A percentile compares a stretch with the other conserved stretches of the same genome.
Evolutionary conservation across 2,888 invertebrate genomes (phyloP).

Genomic region (Ophioninae sp.): DNA sequence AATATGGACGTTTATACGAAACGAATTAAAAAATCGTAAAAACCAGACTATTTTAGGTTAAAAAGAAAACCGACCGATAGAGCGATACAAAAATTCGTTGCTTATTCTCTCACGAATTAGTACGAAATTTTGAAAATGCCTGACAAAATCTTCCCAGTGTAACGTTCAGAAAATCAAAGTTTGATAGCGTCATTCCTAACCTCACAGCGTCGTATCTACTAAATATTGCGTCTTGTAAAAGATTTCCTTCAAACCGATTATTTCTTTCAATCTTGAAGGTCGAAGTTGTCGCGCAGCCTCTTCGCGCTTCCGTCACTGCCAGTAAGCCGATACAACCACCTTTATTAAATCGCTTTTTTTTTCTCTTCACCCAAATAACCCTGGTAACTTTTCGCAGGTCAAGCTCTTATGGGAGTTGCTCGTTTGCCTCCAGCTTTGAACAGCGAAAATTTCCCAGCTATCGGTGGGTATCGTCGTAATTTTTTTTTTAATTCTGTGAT

Average conservation of each 20-base stretch:
- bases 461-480: conserved; percentile 61
- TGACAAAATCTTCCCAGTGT: too few species aligned
- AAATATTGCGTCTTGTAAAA: too few species aligned
- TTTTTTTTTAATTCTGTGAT: background rate
- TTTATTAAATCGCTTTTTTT: background rate
- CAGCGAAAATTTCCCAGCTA: conserved; percentile 64
- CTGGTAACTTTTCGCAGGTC: conserved; percentile 41
- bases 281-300: conserved; percentile 34
- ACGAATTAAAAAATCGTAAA: too few species aligned
- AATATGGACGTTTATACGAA: too few species aligned
- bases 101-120: too few species aligned
- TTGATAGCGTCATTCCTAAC: too few species aligned
- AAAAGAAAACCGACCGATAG: too few species aligned
- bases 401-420: conserved; percentile 54
- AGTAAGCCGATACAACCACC: conserved; percentile 56
- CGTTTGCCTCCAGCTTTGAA: conserved; percentile 35
- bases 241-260: background rate
- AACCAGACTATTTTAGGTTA: too few species aligned
- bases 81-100: too few species aligned
- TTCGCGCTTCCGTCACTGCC: conserved; percentile 63
- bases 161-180: too few species aligned
- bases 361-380: conserved; percentile 36
- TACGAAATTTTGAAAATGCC: too few species aligned
- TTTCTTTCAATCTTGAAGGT: conserved; percentile 8
- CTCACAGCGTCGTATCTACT: too few species aligned